phyloP scores from a whole-genome alignment of 2,797 vertebrate genomes.

The Acrocephalus scirpaceus region DNA sequence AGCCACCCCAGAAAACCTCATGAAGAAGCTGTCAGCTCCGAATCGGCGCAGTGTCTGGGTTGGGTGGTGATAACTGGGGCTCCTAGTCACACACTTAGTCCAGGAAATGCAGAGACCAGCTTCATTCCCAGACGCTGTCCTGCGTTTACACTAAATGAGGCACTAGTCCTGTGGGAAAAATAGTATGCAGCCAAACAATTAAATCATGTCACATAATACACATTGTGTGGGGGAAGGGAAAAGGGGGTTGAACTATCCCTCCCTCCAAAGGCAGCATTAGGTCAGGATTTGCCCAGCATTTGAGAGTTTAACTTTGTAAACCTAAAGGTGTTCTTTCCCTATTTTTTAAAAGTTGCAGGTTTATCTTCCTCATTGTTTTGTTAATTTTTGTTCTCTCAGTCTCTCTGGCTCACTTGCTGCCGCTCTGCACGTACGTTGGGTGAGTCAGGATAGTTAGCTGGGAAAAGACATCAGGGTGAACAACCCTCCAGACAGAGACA shows the following conservation, averaged over 20 bases:
- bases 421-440: neutral
- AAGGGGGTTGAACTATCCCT: neutral
- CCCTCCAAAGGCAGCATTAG: neutral
- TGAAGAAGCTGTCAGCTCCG: neutral
- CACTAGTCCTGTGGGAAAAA: slow-evolving; percentile 23
- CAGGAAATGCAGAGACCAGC: neutral
- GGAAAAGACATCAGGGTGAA: neutral
- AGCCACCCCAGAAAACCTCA: neutral
- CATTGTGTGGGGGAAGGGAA: neutral
- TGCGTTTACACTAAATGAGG: neutral
- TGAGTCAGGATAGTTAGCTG: slow-evolving; percentile 26
- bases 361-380: neutral
- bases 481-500: neutral
- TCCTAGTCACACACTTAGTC: neutral
- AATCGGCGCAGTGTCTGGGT: neutral
- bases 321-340: neutral
- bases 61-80: neutral
- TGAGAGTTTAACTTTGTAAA: neutral
- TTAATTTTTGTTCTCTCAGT: neutral
- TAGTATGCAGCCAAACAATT: slow-evolving; percentile 10
- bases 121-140: slow-evolving; percentile 21
- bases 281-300: neutral
- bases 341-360: neutral
- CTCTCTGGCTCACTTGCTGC: neutral
- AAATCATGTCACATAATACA: slow-evolving; percentile 30